Evolutionary conservation across 2,113 vertebrate species (phyloP).

Genomic region (Carlito syrichta): DNA sequence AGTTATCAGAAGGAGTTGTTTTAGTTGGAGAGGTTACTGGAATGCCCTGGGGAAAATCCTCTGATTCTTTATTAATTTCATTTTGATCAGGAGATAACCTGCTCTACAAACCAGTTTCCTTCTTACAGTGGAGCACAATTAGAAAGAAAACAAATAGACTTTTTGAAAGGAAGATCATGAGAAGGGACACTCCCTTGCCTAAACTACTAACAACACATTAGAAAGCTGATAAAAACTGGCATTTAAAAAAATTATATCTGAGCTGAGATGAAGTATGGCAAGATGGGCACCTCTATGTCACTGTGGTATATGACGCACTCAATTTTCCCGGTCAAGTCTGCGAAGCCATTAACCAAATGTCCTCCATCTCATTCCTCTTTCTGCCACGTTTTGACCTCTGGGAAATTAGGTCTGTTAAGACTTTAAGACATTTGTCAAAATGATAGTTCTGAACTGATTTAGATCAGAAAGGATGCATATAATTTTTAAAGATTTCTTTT

Average conservation of each 20-base stretch:
- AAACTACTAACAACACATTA: neutral
- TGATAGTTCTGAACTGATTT: neutral
- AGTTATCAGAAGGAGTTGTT: neutral
- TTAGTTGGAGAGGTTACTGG: neutral
- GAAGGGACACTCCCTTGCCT: neutral
- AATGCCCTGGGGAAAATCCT: neutral
- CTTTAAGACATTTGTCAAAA: conserved; percentile 16
- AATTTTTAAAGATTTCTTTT: conserved; percentile 28
- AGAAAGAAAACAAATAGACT: neutral
- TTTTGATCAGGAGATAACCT: neutral
- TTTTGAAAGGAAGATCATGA: conserved; percentile 11
- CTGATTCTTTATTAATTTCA: neutral
- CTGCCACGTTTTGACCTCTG: neutral
- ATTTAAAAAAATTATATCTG: neutral
- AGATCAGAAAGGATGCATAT: neutral
- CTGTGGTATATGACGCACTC: accelerated
- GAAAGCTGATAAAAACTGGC: neutral
- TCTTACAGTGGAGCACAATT: neutral
- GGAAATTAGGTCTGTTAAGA: conserved; percentile 33
- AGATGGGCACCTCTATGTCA: neutral
- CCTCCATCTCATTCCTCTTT: neutral
- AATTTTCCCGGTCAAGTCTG: neutral
- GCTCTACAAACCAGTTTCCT: neutral
- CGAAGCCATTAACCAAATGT: neutral
- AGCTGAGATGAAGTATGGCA: neutral